Evolutionary conservation across 1,140 invertebrate genomes (phyloP).

Genomic region (Oreohelix idahoensis): DNA sequence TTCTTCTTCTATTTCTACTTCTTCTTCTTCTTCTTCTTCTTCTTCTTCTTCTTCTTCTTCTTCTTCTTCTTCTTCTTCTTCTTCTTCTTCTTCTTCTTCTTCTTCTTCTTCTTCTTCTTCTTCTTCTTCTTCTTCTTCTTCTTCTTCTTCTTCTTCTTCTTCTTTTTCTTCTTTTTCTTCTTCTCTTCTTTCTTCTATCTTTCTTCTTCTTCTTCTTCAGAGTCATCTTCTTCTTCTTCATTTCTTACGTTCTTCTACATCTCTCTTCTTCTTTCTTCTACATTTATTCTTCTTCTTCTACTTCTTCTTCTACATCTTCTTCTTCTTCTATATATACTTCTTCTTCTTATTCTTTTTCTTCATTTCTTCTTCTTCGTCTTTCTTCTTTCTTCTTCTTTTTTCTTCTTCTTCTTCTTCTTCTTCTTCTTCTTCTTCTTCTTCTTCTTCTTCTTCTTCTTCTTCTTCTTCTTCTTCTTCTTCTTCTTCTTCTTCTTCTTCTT

Average conservation of each 20-base stretch:
- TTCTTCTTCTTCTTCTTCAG: not conserved
- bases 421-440: not conserved
- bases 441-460: not conserved
- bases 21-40: too few relatives aligned
- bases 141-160: conserved; percentile 4
- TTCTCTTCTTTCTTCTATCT: too few relatives aligned
- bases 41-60: too few relatives aligned
- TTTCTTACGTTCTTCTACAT: not conserved
- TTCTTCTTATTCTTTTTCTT: too few relatives aligned
- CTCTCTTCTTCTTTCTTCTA: not conserved
- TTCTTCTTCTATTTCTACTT: too few relatives aligned
- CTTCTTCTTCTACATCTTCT: too few relatives aligned
- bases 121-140: conserved; percentile 7
- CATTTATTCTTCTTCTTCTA: not conserved
- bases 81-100: too few relatives aligned
- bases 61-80: too few relatives aligned
- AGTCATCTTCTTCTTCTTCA: not conserved
- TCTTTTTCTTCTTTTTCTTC: not conserved
- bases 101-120: not conserved
- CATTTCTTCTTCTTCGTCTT: too few relatives aligned
- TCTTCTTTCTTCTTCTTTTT: too few relatives aligned
- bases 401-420: not conserved
- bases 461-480: conserved; percentile 12
- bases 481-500: conserved; percentile 7
- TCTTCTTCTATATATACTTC: too few relatives aligned